Evolutionary conservation across 2,113 vertebrate species (phyloP).

Genomic region (Heptranchias perlo): DNA sequence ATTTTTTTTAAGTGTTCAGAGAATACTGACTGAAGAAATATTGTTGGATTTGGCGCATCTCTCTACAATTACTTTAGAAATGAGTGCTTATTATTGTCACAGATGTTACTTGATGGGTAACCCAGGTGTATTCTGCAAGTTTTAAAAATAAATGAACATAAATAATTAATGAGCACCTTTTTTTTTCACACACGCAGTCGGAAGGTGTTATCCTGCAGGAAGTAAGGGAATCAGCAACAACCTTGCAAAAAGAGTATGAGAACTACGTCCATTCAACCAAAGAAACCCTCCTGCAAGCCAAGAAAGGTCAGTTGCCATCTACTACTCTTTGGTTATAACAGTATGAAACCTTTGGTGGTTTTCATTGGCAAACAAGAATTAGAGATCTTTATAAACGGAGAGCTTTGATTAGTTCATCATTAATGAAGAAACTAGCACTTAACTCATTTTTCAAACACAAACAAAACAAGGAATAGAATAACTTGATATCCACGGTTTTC

Average conservation of each 20-base stretch:
- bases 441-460: neutral
- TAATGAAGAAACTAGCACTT: neutral
- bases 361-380: neutral
- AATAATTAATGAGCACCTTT: neutral
- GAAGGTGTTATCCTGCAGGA: slow-evolving; percentile 63
- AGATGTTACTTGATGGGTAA: neutral
- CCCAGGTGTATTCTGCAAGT: neutral
- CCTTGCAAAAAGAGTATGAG: slow-evolving; percentile 85
- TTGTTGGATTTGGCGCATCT: neutral
- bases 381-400: neutral
- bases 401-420: neutral
- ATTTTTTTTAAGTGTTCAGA: neutral
- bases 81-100: neutral
- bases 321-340: neutral
- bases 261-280: slow-evolving; percentile 67
- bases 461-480: neutral
- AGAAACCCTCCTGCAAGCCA: slow-evolving; percentile 61
- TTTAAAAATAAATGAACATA: slow-evolving; percentile 34
- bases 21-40: neutral
- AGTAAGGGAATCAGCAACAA: slow-evolving; percentile 71
- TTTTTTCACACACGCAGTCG: slow-evolving; percentile 56
- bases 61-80: neutral
- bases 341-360: neutral
- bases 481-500: neutral
- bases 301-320: slow-evolving; percentile 68